phyloP scores from a whole-genome alignment of 1,140 invertebrate species.

The Glomeris maerens region DNA sequence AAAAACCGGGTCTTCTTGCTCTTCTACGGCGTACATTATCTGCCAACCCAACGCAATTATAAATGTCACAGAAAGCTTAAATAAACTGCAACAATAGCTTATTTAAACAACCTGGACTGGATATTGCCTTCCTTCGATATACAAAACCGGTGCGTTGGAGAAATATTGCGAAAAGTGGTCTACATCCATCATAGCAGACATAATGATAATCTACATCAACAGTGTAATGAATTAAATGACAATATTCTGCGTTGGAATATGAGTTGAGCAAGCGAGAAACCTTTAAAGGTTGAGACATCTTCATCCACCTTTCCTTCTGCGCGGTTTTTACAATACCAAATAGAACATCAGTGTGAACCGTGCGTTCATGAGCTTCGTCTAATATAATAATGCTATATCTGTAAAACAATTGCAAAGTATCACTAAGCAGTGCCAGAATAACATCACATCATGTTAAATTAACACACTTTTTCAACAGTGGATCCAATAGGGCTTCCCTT shows the following conservation, averaged over 20 bases:
- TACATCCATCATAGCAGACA: conserved; percentile 92
- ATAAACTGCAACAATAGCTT: neutral
- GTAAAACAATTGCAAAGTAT: conserved; percentile 37
- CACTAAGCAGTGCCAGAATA: neutral
- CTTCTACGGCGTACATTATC: conserved; percentile 55
- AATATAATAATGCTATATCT: conserved; percentile 77
- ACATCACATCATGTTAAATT: conserved; percentile 6
- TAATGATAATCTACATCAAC: conserved; percentile 56
- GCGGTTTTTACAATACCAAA: conserved; percentile 67
- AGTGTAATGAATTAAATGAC: neutral
- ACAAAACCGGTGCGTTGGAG: conserved; percentile 65
- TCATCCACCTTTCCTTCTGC: conserved; percentile 50
- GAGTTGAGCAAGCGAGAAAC: neutral
- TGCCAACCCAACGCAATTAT: conserved; percentile 26
- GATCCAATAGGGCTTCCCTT: conserved; percentile 60
- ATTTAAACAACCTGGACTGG: conserved; percentile 44
- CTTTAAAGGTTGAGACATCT: conserved; percentile 20
- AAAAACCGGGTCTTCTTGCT: conserved; percentile 68
- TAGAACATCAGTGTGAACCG: conserved; percentile 85
- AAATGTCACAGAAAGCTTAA: neutral
- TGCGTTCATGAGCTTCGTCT: conserved; percentile 95
- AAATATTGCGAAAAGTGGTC: conserved; percentile 87
- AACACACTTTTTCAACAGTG: conserved; percentile 29
- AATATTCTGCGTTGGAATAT: too few species aligned
- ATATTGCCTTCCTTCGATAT: conserved; percentile 76